These are phyloP conservation scores for Musca vetustissima DNA, from an alignment of 1,140 invertebrate genomes.

Conservation along the genomic window DNA sequence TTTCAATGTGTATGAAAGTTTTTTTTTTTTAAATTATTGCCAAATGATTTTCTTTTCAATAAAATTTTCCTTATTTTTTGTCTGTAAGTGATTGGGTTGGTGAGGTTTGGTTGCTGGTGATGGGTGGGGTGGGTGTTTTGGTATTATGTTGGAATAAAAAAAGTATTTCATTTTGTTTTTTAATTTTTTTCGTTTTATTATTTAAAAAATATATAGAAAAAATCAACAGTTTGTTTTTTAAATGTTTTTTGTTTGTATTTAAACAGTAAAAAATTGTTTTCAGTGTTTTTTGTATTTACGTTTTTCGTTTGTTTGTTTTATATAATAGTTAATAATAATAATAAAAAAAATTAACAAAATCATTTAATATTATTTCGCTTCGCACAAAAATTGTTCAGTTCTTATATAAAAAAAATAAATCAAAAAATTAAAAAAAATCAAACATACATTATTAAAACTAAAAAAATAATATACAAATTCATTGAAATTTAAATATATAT, in stretches of 20 bases:
- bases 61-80: too few species aligned
- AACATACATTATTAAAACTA: conserved; percentile 15
- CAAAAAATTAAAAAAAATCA: conserved; percentile 27
- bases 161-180: neutral
- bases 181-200: neutral
- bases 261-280: conserved; percentile 26
- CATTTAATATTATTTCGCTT: conserved; percentile 23
- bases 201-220: neutral
- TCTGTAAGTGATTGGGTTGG: too few species aligned
- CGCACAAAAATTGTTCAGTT: conserved; percentile 22
- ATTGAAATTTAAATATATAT: neutral
- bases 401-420: conserved; percentile 26
- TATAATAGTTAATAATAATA: conserved; percentile 14
- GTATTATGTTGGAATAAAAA: neutral
- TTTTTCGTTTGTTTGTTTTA: neutral
- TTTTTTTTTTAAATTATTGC: too few species aligned
- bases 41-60: conserved; percentile 4
- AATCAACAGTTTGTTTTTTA: neutral
- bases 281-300: conserved; percentile 37
- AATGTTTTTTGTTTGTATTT: neutral
- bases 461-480: conserved; percentile 20
- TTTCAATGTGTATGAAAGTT: too few species aligned
- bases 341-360: conserved; percentile 22
- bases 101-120: neutral
- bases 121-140: too few species aligned